Percentiles rank a stretch among this genome's conserved stretches.
Evolutionary conservation across 2,888 invertebrate species (phyloP).

Genomic region (Lycocerus yunnanus): DNA sequence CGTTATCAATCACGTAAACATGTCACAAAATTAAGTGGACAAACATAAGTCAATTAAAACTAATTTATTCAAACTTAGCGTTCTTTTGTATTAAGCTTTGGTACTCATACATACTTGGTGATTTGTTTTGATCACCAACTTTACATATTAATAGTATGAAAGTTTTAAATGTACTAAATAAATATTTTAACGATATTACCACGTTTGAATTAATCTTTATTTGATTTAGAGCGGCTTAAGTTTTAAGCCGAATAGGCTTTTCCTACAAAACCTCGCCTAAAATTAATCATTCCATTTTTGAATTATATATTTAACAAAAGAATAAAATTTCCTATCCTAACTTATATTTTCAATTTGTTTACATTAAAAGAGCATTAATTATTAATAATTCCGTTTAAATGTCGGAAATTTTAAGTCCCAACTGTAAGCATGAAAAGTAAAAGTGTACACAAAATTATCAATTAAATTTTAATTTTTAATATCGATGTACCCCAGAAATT

Average conservation of each 20-base stretch:
- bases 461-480: neutral
- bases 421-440: neutral
- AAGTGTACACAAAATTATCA: neutral
- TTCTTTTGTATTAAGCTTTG: conserved; percentile 6
- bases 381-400: neutral
- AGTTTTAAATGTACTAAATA: neutral
- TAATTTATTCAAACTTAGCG: conserved; percentile 14
- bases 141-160: neutral
- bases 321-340: neutral
- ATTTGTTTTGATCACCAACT: neutral
- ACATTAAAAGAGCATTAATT: neutral
- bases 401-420: no score
- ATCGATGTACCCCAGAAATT: neutral
- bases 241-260: neutral
- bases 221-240: neutral
- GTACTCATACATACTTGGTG: neutral
- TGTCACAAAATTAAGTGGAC: conserved; percentile 18
- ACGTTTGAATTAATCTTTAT: neutral
- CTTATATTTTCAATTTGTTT: neutral
- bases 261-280: neutral
- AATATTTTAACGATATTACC: neutral
- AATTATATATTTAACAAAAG: neutral
- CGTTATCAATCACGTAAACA: conserved; percentile 16
- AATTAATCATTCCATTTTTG: neutral
- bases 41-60: conserved; percentile 23